Evolutionary conservation across 2,888 invertebrate species (phyloP).

Genomic region (Unio delphinus): DNA sequence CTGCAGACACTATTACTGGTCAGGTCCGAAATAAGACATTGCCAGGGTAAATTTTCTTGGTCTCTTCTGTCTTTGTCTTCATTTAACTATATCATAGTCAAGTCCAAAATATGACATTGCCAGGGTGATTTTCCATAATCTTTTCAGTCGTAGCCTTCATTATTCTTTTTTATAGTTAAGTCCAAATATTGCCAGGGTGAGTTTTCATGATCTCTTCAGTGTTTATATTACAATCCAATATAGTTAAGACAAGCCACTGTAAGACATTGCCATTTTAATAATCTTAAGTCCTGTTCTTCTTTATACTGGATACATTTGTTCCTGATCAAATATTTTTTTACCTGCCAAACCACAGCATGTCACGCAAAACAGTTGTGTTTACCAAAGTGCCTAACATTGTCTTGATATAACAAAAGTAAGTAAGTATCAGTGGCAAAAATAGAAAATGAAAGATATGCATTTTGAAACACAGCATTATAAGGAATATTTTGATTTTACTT

Average conservation of each 20-base stretch:
- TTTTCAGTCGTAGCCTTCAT: background rate
- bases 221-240: background rate
- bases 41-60: slow-evolving; percentile 36
- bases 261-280: slow-evolving; percentile 29
- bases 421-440: too few relatives aligned
- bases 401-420: too few relatives aligned
- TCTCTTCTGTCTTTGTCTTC: background rate
- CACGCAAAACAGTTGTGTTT: too few relatives aligned
- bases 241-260: slow-evolving; percentile 23
- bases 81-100: slow-evolving; percentile 1
- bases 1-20: slow-evolving; percentile 47
- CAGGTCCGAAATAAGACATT: slow-evolving; percentile 41
- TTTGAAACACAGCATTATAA: too few relatives aligned
- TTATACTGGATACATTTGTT: too few relatives aligned
- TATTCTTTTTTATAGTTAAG: slow-evolving; percentile 2
- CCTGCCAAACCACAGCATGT: too few relatives aligned
- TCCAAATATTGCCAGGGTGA: slow-evolving; percentile 35
- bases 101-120: slow-evolving; percentile 28
- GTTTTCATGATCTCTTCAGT: background rate
- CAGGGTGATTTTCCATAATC: slow-evolving; percentile 25
- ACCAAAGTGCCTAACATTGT: too few relatives aligned
- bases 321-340: too few relatives aligned
- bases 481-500: too few relatives aligned
- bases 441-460: too few relatives aligned
- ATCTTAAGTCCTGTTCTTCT: background rate